Evolutionary conservation across 1,140 invertebrate species (phyloP).

Genomic region (Pseudomyrmex gracilis): DNA sequence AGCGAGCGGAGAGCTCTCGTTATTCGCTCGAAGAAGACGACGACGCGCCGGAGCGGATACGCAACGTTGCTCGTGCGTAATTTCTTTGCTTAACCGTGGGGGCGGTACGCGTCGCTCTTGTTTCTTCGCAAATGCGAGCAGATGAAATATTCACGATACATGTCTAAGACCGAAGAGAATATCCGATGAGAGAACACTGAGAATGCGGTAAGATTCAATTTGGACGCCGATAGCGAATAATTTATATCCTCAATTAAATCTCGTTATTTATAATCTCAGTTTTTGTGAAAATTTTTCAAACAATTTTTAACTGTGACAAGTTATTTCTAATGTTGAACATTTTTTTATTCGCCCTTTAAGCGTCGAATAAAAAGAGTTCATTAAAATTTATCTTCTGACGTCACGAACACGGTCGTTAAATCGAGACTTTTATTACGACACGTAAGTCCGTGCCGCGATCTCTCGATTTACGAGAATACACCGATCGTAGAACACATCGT

Average conservation of each 20-base stretch:
- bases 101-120: not conserved
- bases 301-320: no score
- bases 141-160: slow-evolving; percentile 38
- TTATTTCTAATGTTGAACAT: not conserved
- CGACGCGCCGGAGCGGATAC: slow-evolving; percentile 3
- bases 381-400: not conserved
- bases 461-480: slow-evolving; percentile 13
- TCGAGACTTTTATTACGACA: not conserved
- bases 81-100: slow-evolving; percentile 12
- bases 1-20: slow-evolving; percentile 42
- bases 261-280: not conserved
- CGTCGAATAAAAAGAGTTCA: not conserved
- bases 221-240: no score
- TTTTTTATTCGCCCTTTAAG: not conserved
- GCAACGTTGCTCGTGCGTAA: slow-evolving; percentile 43
- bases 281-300: no score
- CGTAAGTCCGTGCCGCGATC: not conserved
- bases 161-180: no score
- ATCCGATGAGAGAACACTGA: not conserved
- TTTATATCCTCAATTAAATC: not conserved
- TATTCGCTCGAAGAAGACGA: not conserved
- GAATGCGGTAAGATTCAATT: no score
- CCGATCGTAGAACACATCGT: not conserved
- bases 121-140: not conserved
- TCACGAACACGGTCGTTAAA: not conserved